These are phyloP conservation scores for Dolichoris vasculosae DNA, from an alignment of 1,140 invertebrate species.

Conservation along the genomic window DNA sequence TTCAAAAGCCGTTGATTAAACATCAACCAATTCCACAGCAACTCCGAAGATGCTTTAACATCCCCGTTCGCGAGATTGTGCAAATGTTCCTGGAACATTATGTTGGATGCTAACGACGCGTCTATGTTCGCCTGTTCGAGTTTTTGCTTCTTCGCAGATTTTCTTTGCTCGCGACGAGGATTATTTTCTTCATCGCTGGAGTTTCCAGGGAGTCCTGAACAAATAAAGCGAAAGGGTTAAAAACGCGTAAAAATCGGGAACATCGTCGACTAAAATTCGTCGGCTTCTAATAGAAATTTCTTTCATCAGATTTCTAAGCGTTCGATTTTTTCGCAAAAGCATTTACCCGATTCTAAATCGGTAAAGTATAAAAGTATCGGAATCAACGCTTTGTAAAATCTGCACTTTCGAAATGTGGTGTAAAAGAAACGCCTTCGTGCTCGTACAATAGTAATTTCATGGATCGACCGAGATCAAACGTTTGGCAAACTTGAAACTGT, in stretches of 20 bases:
- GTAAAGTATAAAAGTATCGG: too few species aligned
- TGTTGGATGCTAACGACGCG: background rate
- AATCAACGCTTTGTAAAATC: too few species aligned
- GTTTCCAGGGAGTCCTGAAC: background rate
- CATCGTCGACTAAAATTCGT: background rate
- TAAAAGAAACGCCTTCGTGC: background rate
- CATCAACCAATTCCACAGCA: slow-evolving; percentile 20
- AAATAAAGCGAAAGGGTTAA: background rate
- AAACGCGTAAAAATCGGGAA: background rate
- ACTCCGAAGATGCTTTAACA: background rate
- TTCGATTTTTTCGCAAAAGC: too few species aligned
- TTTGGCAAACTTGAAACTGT: background rate
- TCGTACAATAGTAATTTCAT: background rate
- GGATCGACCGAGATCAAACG: background rate
- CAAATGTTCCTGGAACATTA: background rate
- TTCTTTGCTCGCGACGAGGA: background rate
- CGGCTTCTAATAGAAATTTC: background rate
- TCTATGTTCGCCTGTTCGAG: background rate
- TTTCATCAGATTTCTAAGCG: background rate
- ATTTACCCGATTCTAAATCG: too few species aligned
- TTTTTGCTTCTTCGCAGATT: background rate
- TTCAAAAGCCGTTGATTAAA: background rate
- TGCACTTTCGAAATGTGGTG: too few species aligned
- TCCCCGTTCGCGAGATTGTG: background rate
- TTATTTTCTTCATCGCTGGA: slow-evolving; percentile 27